Base-by-base conservation (phyloP, 2,113 vertebrate genomes). In the Malurus cyaneus region DNA sequence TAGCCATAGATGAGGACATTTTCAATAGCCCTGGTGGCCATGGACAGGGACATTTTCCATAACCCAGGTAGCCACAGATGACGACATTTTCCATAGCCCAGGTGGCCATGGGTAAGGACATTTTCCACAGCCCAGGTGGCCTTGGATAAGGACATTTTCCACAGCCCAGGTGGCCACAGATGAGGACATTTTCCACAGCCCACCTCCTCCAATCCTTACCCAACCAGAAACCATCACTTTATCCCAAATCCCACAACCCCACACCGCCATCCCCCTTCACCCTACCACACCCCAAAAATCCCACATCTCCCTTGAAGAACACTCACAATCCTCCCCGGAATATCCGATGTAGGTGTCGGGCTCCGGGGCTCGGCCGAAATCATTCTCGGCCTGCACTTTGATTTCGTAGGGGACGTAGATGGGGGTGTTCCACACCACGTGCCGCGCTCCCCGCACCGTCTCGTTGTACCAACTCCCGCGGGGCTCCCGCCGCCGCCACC, bases 281-380 rank as follows among this genome's bases (percentile, higher is more conserved):
- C 7, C 47, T 21, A 39, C 39, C 39, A 39, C 39, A 39, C 39
- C 39, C 39, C 39, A 39, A 39, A 39, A 39, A 39, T 39, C 39
- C 39, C 39, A 39, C 39, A 39, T 39, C 39, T 39, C 39, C 39
- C 39, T 39, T 39, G 39, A 39, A 39, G 11, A 23, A 14, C 3
- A 86, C 99, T 99, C 97, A 99, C 99, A 98, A 96, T 99, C 99
- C 97, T 99, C 99, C 74, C 99, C 99, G 0, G 99, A 99, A 18
- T 98, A 99, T 34, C 99, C 99, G 7, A 98, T 98, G 92, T 98
- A 79, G 8, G 98, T 94, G 39, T 98, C 98, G 0, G 99, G 99
- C 96, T 99, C 98, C 0, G 98, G 98, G 9, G 98, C 99, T 26
- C 86, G 69, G 50, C 99, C 99, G 24, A 99, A 99, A 71, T 99